Conservation (phyloP, 2,113 vertebrate genomes). For the Xiphophorus maculatus region DNA sequence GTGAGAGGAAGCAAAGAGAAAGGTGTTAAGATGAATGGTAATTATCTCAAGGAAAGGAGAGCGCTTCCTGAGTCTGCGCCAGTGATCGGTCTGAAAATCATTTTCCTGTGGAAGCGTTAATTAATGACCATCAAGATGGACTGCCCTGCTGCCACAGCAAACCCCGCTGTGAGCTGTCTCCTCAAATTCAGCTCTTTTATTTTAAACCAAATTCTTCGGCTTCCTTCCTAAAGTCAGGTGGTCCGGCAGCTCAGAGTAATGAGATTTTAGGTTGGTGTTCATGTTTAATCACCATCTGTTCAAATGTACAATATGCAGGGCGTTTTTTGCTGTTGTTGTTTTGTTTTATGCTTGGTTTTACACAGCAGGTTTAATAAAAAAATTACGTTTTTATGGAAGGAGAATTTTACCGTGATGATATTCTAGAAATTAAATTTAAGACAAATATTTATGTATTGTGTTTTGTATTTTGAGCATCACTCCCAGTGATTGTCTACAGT, state of each 20-base stretch:
- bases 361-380: background rate
- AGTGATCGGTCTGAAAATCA: background rate
- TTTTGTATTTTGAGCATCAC: too few relatives aligned
- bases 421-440: background rate
- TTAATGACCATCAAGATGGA: constrained; percentile 7
- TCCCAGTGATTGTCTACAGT: too few relatives aligned
- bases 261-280: background rate
- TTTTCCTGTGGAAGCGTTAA: constrained; percentile 10
- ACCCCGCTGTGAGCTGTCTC: background rate
- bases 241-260: background rate
- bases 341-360: background rate
- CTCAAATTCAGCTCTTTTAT: background rate
- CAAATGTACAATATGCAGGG: background rate
- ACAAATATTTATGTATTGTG: background rate
- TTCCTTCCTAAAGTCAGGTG: constrained; percentile 1
- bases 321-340: too few relatives aligned
- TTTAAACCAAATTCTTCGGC: background rate
- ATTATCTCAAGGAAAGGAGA: constrained; percentile 3
- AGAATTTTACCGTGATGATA: too few relatives aligned
- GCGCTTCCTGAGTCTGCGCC: background rate
- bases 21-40: background rate
- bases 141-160: background rate
- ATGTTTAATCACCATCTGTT: background rate
- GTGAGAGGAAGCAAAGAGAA: background rate
- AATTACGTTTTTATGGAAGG: background rate